A percentile compares a stretch with the other conserved stretches of the same genome.
phyloP scores from a whole-genome alignment of 2,797 vertebrate species.

The Florisuga fusca region DNA sequence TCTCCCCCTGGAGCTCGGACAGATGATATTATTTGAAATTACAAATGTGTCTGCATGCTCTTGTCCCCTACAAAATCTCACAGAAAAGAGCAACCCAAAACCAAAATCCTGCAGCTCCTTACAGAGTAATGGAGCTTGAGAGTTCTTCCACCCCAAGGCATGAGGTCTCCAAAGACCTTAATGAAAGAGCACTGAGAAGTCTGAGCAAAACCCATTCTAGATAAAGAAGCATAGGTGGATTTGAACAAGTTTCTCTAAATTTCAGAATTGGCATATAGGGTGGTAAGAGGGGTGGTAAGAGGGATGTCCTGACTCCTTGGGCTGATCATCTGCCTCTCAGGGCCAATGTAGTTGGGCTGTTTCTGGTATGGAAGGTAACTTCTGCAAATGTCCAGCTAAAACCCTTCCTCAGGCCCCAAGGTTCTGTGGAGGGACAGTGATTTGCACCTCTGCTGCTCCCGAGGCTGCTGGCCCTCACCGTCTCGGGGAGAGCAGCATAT shows the following conservation, averaged over 20 bases:
- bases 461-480: not conserved
- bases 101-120: not conserved
- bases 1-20: not conserved
- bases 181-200: accelerated
- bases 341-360: not conserved
- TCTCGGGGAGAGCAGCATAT: not conserved
- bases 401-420: accelerated
- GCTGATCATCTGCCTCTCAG: not conserved
- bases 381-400: not conserved
- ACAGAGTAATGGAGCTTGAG: not conserved
- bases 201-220: not conserved
- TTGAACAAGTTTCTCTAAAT: not conserved
- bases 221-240: not conserved
- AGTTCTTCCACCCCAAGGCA: accelerated
- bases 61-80: not conserved
- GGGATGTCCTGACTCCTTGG: accelerated
- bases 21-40: not conserved
- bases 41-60: accelerated
- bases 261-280: not conserved
- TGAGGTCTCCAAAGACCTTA: accelerated
- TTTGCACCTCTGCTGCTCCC: not conserved
- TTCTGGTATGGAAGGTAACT: not conserved
- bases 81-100: not conserved
- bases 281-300: too few relatives aligned
- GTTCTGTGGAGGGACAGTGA: accelerated